These are phyloP conservation scores for Drosophila burlai DNA, from an alignment of 1,140 invertebrate genomes.

Conservation along the genomic window DNA sequence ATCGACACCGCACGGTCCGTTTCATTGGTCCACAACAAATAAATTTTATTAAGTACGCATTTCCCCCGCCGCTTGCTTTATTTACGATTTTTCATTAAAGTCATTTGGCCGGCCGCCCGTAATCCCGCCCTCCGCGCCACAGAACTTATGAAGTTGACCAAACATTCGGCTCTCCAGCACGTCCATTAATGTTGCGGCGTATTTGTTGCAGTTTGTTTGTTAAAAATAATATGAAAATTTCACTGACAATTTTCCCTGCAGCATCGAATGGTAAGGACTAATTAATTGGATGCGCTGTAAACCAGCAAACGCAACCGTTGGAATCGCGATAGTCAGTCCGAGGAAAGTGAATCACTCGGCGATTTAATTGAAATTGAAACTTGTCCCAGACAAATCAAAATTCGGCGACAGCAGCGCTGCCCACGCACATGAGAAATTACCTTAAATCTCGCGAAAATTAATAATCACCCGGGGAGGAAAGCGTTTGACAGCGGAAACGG, in stretches of 20 bases:
- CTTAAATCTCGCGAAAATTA: conserved; percentile 68
- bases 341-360: conserved; percentile 31
- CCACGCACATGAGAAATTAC: conserved; percentile 67
- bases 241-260: conserved; percentile 26
- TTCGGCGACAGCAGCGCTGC: conserved; percentile 22
- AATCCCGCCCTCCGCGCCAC: not conserved
- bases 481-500: conserved; percentile 66
- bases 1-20: conserved; percentile 48
- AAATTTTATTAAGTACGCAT: conserved; percentile 68
- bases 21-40: conserved; percentile 54
- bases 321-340: not conserved
- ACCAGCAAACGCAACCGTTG: conserved; percentile 6
- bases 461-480: conserved; percentile 50
- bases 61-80: conserved; percentile 28
- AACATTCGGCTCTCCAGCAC: conserved; percentile 30
- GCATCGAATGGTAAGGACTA: conserved; percentile 16
- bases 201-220: conserved; percentile 21
- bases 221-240: conserved; percentile 35
- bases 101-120: conserved; percentile 24
- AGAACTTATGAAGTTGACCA: conserved; percentile 33
- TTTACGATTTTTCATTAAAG: conserved; percentile 76
- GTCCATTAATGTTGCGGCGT: conserved; percentile 28
- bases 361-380: conserved; percentile 54
- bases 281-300: conserved; percentile 55
- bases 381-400: conserved; percentile 51